Base-by-base conservation (phyloP, 2,797 vertebrate genomes). In the Malacoctenus gilli region DNA sequence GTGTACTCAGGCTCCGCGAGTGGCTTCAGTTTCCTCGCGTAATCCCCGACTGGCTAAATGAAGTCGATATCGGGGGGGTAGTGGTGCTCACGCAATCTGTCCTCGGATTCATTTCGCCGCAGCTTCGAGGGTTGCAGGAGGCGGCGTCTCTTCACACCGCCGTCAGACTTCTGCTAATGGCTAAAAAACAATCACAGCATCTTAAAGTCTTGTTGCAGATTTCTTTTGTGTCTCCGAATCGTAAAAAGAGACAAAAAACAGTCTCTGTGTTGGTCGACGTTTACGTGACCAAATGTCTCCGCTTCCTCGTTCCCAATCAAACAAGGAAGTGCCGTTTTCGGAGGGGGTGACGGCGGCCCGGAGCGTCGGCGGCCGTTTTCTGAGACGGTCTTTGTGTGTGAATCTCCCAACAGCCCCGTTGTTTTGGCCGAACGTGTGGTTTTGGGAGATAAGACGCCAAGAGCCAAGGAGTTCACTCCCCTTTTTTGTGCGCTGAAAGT, bases 331-430 rank as follows among this genome's bases (percentile, higher is more conserved):
- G n/a, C 30, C 58, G 14, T 40, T 0, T 50, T 62, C 35, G 72
- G 61, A 36, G 63, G 72, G 50, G 59, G 62, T 37, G 71, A 65
- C 38, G 63, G 72, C 55, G 60, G 69, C 59, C 53, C 37, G 47
- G 41, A 48, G 47, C 67, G 21, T 2, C 1, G 41, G n/a, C 52
- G 63, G 37, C 49, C 62, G 40, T 66, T 79, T 66, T 66, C 25
- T 68, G 23, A 44, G 65, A 30, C 60, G 64, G 58, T 76, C 65
- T 32, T 59, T 54, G 42, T 53, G 35, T 40, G 38, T 16, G 30
- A 25, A 47, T 47, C 53, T 43, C 39, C 23, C 59, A 37, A 38
- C 40, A 67, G 54, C 48, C 53, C 47, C 53, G 50, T 55, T 73
- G 60, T 78, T 74, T 68, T 48, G 20, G 39, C 47, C 9, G 59